Evolutionary conservation across 1,140 invertebrate species (phyloP), one percentile per base, ranked within the genome.

Genomic region (Melitaea cinxia): DNA sequence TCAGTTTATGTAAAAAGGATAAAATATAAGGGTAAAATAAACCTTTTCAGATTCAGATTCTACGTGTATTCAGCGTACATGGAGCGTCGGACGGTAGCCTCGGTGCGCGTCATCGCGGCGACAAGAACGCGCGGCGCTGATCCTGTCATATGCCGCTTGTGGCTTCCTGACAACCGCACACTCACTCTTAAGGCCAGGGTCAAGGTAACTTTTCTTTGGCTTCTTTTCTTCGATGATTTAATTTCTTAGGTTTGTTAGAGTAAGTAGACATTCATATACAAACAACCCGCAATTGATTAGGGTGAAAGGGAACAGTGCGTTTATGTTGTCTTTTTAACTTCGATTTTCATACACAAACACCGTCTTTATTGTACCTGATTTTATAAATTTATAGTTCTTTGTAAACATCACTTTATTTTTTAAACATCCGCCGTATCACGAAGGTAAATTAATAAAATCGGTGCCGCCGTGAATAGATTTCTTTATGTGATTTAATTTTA

Each of bases 1-100:
- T n/a, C n/a, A n/a, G n/a, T n/a, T n/a, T n/a, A n/a, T n/a, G n/a
- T n/a, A n/a, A n/a, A n/a, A n/a, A n/a, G n/a, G n/a, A n/a, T n/a
- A n/a, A n/a, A n/a, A n/a, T n/a, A n/a, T n/a, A n/a, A n/a, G n/a
- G n/a, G n/a, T n/a, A n/a, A n/a, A n/a, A n/a, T n/a, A n/a, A n/a
- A n/a, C n/a, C n/a, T 33, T 33, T 33, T 33, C 85, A 96, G 95
- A 79, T 96, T 94, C 80, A 97, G 97, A 89, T 98, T 98, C 91
- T 97, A 95, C 85, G 96, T 98, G 14, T 98, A 97, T 79, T 98
- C 97, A 1, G 97, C 97, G 28, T 98, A 95, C 77, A 96, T 95
- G 73, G 97, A 98, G 85, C 91, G 94, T 39, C 92, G 95, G 69
- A 93, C 94, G 66, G 93, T 93, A n/a, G 91, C 94, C 14, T 93